These are phyloP conservation scores for Sebastolobus altivelis DNA, from an alignment of 2,797 vertebrate species.

Conservation along the genomic window DNA sequence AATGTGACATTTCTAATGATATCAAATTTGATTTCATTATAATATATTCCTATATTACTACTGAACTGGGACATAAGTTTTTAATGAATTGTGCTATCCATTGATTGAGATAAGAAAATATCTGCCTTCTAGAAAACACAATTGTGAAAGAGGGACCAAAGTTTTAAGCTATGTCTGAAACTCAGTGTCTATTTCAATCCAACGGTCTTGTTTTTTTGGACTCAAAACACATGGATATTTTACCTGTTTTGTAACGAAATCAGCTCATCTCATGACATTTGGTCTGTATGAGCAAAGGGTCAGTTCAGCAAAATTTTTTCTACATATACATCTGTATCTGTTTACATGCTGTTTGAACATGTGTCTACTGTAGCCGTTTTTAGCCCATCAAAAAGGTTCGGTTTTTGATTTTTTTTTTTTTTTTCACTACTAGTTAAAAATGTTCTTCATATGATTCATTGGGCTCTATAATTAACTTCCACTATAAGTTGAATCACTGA, in stretches of 20 bases:
- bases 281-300: not conserved
- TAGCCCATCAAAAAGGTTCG: slow-evolving; percentile 20
- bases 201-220: not conserved
- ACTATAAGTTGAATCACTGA: slow-evolving; percentile 81
- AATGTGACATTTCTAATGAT: slow-evolving; percentile 3
- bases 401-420: slow-evolving; percentile 13
- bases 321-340: not conserved
- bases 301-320: not conserved
- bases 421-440: slow-evolving; percentile 42
- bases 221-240: not conserved
- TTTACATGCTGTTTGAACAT: slow-evolving; percentile 10
- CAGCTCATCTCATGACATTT: not conserved
- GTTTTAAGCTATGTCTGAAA: not conserved
- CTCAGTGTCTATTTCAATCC: not conserved
- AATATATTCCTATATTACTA: not conserved
- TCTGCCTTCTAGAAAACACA: not conserved
- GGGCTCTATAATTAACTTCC: slow-evolving; percentile 71
- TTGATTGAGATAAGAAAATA: not conserved
- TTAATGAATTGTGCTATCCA: not conserved
- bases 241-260: not conserved
- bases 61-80: not conserved
- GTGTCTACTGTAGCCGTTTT: slow-evolving; percentile 9
- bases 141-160: not conserved
- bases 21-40: not conserved
- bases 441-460: slow-evolving; percentile 69